A percentile compares a stretch with the other conserved stretches of the same genome.
Evolutionary conservation across 1,140 invertebrate species (phyloP).

Genomic region (Philotrypesis tridentata): DNA sequence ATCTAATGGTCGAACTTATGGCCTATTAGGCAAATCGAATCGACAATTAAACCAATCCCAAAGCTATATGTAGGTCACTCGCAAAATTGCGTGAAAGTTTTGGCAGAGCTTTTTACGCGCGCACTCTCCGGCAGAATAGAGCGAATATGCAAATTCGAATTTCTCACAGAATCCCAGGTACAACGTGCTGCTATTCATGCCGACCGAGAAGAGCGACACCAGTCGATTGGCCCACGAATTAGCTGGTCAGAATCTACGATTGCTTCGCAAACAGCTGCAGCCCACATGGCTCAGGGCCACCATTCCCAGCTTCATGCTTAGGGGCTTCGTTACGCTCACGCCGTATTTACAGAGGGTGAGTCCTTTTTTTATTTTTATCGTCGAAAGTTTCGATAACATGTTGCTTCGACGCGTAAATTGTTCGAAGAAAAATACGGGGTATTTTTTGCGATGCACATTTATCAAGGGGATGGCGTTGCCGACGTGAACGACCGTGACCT

Average conservation of each 20-base stretch:
- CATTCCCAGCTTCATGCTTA: slow-evolving; percentile 85
- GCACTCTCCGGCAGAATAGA: no score
- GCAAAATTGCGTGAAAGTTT: neutral
- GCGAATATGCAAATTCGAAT: neutral
- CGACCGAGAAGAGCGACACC: slow-evolving; percentile 69
- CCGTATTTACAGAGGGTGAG: slow-evolving; percentile 85
- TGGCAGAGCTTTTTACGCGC: neutral
- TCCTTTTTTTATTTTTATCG: slow-evolving; percentile 12
- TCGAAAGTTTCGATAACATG: slow-evolving; percentile 1
- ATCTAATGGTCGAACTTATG: no score
- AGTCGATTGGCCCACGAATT: slow-evolving; percentile 67
- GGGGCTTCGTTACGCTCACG: slow-evolving; percentile 84
- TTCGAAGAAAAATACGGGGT: no score
- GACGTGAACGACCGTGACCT: no score
- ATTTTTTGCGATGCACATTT: no score
- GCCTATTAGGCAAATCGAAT: no score
- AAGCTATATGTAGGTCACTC: no score
- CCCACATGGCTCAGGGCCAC: slow-evolving; percentile 81
- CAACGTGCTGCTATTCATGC: slow-evolving; percentile 72
- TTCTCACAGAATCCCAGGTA: slow-evolving; percentile 73
- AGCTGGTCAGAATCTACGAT: slow-evolving; percentile 74
- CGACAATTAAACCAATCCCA: no score
- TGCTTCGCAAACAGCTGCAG: slow-evolving; percentile 79
- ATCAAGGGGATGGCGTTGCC: no score
- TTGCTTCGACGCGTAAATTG: no score